Evolutionary conservation across 2,888 invertebrate genomes (phyloP), one percentile per base, ranked within the genome.

Genomic region (Uropetala carovei): DNA sequence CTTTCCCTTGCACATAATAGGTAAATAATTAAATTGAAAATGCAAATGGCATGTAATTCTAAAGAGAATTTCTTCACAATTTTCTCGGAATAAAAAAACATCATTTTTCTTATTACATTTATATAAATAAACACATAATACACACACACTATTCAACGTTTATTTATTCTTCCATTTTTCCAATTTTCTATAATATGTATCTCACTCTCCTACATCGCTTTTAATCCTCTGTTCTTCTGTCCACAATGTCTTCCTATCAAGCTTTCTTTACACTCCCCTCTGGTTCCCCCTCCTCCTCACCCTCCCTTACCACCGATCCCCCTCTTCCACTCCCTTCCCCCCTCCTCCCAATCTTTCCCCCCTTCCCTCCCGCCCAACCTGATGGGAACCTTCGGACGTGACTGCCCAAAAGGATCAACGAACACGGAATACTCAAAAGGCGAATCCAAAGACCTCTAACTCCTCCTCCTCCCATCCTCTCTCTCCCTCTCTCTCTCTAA

Each of bases 171-270:
- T 27, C 27, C 22, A 22, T 75, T 18, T 64, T 64, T 16, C 64
- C 14, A 0, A 64, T 64, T 64, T 14, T 68, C 22, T 68, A 18
- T 22, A 16, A 68, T 75, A 43, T 43, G 5, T 43, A 43, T 5
- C 43, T 14, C 75, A 75, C 22, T 75, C 27, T 22, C 0, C 18
- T 4, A 9, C 75, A 27, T 27, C 27, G 11, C 27, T 75, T 75
- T 13, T 75, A 27, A 75, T 22, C n/a, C 22, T 27, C 75, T n/a
- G 13, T 22, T 27, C 18, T 10, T 27, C 22, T 75, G 27, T 27
- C 75, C 75, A 75, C n/a, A 27, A 75, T 27, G 27, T 75, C 75
- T 22, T 75, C 75, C 75, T 75, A 43, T 43, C 27, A 75, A 75
- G 22, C 75, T 75, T 75, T 75, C 22, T 75, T 75, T 75, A 3